phyloP scores from a whole-genome alignment of 2,113 vertebrate genomes.

The Hucho hucho region DNA sequence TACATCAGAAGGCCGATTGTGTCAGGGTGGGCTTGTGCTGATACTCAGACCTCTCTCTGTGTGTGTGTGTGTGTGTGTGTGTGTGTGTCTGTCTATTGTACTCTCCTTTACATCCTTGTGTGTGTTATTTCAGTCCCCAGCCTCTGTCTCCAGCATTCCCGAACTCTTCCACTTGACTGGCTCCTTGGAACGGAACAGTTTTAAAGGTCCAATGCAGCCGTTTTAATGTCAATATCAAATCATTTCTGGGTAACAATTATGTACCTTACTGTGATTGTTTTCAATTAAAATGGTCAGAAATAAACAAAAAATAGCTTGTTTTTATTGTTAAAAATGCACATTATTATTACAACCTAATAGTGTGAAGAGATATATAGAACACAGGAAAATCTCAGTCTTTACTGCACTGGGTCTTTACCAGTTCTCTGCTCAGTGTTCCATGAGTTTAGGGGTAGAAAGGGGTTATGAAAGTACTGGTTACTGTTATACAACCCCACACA shows the following conservation, averaged over 20 bases:
- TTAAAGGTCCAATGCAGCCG: background rate
- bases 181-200: background rate
- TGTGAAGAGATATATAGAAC: too few species aligned
- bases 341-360: too few species aligned
- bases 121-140: background rate
- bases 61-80: background rate
- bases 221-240: too few species aligned
- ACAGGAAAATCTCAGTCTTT: background rate
- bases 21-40: background rate
- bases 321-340: too few species aligned
- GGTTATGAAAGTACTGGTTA: background rate
- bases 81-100: background rate
- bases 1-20: background rate
- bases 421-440: background rate
- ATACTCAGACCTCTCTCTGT: too few species aligned
- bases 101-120: background rate
- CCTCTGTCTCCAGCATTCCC: background rate
- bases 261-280: too few species aligned
- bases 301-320: too few species aligned
- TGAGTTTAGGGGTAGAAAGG: background rate
- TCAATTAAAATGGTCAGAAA: too few species aligned
- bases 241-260: too few species aligned
- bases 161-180: conserved; percentile 11
- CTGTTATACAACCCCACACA: too few species aligned
- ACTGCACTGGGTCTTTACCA: background rate